These are phyloP conservation scores for Eupithecia centaureata DNA, from an alignment of 2,888 invertebrate genomes.

Conservation along the genomic window DNA sequence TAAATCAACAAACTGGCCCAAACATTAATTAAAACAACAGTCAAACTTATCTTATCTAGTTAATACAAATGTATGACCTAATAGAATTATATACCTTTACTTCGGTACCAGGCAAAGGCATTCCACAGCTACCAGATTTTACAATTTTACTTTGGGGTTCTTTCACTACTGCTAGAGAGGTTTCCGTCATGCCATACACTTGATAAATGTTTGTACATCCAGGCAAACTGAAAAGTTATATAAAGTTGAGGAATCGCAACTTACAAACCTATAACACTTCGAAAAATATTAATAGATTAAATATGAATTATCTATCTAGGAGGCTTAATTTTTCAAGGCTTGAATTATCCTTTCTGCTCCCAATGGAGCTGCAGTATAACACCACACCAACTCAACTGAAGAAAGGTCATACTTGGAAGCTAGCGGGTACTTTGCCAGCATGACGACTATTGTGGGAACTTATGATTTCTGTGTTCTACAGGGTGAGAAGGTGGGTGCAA, in stretches of 20 bases:
- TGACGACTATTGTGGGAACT: conserved; percentile 68
- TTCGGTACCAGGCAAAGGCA: conserved; percentile 38
- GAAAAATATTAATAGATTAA: background rate
- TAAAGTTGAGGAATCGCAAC: background rate
- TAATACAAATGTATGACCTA: background rate
- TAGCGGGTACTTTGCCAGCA: conserved; percentile 61
- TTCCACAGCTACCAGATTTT: conserved; percentile 48
- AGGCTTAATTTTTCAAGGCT: conserved; percentile 58
- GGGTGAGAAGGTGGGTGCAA: background rate
- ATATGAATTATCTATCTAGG: background rate
- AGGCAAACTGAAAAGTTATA: conserved; percentile 56
- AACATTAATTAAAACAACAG: background rate
- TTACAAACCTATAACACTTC: background rate
- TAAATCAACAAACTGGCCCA: conserved; percentile 68
- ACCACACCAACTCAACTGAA: conserved; percentile 57
- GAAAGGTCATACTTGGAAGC: conserved; percentile 64
- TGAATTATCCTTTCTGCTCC: conserved; percentile 56
- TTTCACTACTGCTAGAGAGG: conserved; percentile 57
- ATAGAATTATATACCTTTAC: conserved; percentile 48
- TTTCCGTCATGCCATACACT: conserved; percentile 71
- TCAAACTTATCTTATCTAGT: background rate
- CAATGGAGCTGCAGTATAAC: conserved; percentile 69
- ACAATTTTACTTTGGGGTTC: conserved; percentile 46
- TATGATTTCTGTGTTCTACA: conserved; percentile 58
- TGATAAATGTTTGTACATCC: conserved; percentile 62